These are phyloP conservation scores for Ceratosolen solmsi DNA, from an alignment of 1,140 invertebrate species.

Conservation along the genomic window DNA sequence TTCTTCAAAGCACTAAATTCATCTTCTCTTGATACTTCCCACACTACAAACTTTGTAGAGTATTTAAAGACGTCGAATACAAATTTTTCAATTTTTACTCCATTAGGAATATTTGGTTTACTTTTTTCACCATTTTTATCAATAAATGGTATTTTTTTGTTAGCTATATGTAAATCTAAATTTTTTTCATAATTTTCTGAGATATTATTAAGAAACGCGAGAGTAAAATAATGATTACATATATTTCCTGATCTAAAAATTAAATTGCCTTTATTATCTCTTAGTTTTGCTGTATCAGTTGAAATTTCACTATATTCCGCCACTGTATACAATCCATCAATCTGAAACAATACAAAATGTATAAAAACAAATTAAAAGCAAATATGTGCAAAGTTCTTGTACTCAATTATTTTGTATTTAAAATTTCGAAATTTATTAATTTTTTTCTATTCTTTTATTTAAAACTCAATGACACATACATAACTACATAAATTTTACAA, in stretches of 20 bases:
- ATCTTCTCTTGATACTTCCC: conserved; percentile 92
- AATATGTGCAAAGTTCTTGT: background rate
- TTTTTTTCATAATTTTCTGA: conserved; percentile 78
- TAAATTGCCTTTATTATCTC: conserved; percentile 85
- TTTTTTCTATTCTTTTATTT: too few relatives aligned
- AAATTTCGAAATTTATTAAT: too few relatives aligned
- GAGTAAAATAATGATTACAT: conserved; percentile 97
- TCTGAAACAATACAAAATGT: too few relatives aligned
- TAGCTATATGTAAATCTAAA: conserved; percentile 94
- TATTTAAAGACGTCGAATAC: conserved; percentile 99
- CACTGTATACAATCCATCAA: conserved; percentile 90
- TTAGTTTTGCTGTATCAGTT: conserved; percentile 86
- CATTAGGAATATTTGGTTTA: conserved; percentile 89
- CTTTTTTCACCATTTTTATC: conserved; percentile 81
- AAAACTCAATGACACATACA: too few relatives aligned
- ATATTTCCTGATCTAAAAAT: conserved; percentile 97
- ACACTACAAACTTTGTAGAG: conserved; percentile 91
- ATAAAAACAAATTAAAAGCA: too few relatives aligned
- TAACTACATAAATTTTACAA: too few relatives aligned
- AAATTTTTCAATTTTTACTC: conserved; percentile 99
- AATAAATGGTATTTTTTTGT: conserved; percentile 96
- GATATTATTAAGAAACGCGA: conserved; percentile 85
- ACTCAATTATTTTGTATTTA: too few relatives aligned
- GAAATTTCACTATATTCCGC: conserved; percentile 99
- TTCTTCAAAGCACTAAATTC: conserved; percentile 99